phyloP scores from a whole-genome alignment of 2,797 vertebrate genomes.

The Gephyroberyx darwinii region DNA sequence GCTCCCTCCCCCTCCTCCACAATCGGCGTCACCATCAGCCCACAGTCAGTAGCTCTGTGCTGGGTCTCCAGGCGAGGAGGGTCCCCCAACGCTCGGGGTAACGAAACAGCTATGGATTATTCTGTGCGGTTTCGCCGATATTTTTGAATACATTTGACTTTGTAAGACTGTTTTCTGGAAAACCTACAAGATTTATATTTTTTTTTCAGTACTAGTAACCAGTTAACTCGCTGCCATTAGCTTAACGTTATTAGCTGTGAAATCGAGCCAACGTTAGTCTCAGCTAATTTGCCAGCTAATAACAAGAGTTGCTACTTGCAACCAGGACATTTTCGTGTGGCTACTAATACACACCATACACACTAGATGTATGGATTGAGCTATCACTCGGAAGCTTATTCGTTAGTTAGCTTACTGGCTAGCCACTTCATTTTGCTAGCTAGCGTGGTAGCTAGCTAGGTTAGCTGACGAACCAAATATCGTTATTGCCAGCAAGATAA shows the following conservation, averaged over 20 bases:
- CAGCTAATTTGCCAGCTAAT: conserved; percentile 16
- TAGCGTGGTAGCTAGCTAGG: conserved; percentile 69
- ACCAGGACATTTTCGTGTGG: conserved; percentile 5
- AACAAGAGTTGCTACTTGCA: neutral
- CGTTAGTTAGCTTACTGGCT: conserved; percentile 63
- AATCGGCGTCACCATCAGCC: conserved; percentile 53
- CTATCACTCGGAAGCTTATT: neutral
- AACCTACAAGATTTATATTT: conserved; percentile 23
- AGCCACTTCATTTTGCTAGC: conserved; percentile 63
- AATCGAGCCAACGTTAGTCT: conserved; percentile 34
- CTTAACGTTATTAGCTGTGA: conserved; percentile 36
- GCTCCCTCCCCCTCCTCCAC: conserved; percentile 59
- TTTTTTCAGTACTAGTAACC: conserved; percentile 42
- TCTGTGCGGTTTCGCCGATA: neutral
- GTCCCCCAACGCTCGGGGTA: conserved; percentile 42
- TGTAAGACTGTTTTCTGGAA: conserved; percentile 27
- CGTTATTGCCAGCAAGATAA: conserved; percentile 36
- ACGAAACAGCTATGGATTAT: conserved; percentile 63
- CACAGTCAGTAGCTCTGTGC: conserved; percentile 45
- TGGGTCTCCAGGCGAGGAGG: conserved; percentile 59
- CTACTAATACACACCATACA: accelerated
- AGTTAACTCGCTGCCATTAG: conserved; percentile 58
- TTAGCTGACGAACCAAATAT: conserved; percentile 41
- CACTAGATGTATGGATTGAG: neutral
- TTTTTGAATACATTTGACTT: conserved; percentile 23